Evolutionary conservation across 2,113 vertebrate genomes (phyloP).

Genomic region (Sylvia atricapilla): DNA sequence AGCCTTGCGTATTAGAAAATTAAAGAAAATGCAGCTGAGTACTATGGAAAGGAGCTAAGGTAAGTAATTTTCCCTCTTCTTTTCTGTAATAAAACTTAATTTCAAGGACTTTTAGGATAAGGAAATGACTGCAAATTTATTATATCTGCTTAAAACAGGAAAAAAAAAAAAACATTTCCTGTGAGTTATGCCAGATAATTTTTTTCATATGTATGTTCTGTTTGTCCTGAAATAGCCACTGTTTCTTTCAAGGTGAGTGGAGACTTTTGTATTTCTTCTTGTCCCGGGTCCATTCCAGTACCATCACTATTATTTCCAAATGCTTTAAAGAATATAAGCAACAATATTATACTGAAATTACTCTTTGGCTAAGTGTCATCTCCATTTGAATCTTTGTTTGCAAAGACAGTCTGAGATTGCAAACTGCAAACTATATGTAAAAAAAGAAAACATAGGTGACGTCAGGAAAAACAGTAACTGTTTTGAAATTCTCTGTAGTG

Average conservation of each 20-base stretch:
- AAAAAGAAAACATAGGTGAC: background rate
- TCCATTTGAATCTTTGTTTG: background rate
- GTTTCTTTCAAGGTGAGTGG: background rate
- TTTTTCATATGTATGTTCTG: background rate
- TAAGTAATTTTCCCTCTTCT: background rate
- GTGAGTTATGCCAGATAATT: background rate
- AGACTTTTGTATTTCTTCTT: background rate
- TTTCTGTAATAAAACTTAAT: conserved; percentile 14
- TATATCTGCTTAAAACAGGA: background rate
- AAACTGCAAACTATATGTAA: background rate
- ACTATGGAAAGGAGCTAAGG: background rate
- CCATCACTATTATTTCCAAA: background rate
- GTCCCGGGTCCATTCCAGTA: background rate
- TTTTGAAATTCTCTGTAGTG: background rate
- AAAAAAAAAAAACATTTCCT: background rate
- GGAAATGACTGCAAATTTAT: background rate
- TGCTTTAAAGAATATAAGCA: background rate
- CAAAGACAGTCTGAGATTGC: background rate
- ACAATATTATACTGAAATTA: background rate
- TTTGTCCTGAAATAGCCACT: background rate
- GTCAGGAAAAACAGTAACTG: background rate
- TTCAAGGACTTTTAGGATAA: conserved; percentile 20
- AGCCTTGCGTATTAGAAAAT: conserved; percentile 40
- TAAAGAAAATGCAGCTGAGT: conserved; percentile 41
- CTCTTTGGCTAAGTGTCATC: background rate